These are phyloP conservation scores for Lycodopsis pacificus DNA, from an alignment of 2,797 vertebrate species.

Conservation along the genomic window DNA sequence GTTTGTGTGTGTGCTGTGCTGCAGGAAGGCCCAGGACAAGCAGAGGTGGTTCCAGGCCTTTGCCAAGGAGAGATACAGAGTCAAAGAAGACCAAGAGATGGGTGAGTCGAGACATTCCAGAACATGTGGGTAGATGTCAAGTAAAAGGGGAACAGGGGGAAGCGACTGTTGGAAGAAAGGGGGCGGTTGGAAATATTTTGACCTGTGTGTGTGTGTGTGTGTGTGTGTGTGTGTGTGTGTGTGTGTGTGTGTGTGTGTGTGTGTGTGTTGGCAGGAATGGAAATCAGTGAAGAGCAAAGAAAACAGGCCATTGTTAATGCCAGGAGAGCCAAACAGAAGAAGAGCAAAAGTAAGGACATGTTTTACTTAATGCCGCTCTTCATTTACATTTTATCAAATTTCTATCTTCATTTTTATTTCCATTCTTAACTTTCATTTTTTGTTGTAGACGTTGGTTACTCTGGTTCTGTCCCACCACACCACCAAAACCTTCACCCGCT, in stretches of 20 bases:
- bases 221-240: slow-evolving; percentile 45
- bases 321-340: slow-evolving; percentile 91
- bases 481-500: slow-evolving; percentile 92
- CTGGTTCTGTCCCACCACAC: slow-evolving; percentile 83
- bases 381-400: background rate
- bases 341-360: slow-evolving; percentile 89
- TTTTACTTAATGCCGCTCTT: background rate
- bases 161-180: slow-evolving; percentile 10
- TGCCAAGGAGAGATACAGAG: slow-evolving; percentile 88
- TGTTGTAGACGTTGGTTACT: slow-evolving; percentile 84
- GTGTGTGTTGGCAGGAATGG: slow-evolving; percentile 88
- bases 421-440: slow-evolving; percentile 1
- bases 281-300: slow-evolving; percentile 95
- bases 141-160: slow-evolving; percentile 19
- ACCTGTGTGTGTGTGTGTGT: slow-evolving; percentile 38
- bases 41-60: slow-evolving; percentile 93
- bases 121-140: slow-evolving; percentile 40
- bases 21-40: slow-evolving; percentile 94
- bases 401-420: background rate
- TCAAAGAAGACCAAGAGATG: slow-evolving; percentile 95
- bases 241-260: slow-evolving; percentile 40
- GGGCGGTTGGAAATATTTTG: slow-evolving; percentile 46
- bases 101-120: slow-evolving; percentile 82
- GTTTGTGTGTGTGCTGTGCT: slow-evolving; percentile 88
- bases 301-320: slow-evolving; percentile 95